A percentile compares a stretch with the other conserved stretches of the same genome.
These are phyloP conservation scores for Microtus pennsylvanicus DNA, from an alignment of 2,113 vertebrate species.

Conservation along the genomic window DNA sequence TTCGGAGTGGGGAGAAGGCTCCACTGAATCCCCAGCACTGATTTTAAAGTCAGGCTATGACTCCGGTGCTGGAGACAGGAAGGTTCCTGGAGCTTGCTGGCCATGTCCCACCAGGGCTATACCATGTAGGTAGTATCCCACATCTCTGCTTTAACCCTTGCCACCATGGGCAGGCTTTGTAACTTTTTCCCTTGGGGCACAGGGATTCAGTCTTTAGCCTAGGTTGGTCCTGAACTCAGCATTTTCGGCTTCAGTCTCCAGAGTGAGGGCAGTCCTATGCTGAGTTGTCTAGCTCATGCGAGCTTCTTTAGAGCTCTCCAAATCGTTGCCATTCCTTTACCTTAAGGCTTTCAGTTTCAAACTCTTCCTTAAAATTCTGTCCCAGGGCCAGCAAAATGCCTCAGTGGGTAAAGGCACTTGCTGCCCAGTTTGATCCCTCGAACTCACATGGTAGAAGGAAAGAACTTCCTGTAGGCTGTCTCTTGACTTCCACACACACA, in stretches of 20 bases:
- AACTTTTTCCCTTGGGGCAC: not conserved
- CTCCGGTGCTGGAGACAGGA: not conserved
- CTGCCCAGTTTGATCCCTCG: not conserved
- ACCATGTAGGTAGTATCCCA: no score
- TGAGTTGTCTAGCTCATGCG: not conserved
- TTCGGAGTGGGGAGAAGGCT: no score
- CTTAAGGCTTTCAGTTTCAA: not conserved
- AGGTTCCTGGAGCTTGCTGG: not conserved
- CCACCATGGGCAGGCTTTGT: not conserved
- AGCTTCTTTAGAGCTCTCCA: not conserved
- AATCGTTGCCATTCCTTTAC: not conserved
- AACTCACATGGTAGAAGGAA: not conserved
- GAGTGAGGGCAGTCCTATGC: not conserved
- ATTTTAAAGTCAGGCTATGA: no score
- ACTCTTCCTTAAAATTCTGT: not conserved
- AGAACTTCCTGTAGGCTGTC: not conserved
- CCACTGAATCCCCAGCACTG: not conserved
- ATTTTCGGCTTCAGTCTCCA: not conserved
- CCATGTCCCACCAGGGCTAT: not conserved
- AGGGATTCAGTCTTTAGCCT: not conserved
- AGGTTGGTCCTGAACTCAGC: not conserved
- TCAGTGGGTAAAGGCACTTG: not conserved
- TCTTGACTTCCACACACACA: not conserved
- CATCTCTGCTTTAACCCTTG: not conserved
- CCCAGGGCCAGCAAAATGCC: not conserved